Percentiles rank a stretch among this genome's conserved stretches.
Conservation (phyloP, 1,140 invertebrate genomes). For the Eueides isabella region DNA sequence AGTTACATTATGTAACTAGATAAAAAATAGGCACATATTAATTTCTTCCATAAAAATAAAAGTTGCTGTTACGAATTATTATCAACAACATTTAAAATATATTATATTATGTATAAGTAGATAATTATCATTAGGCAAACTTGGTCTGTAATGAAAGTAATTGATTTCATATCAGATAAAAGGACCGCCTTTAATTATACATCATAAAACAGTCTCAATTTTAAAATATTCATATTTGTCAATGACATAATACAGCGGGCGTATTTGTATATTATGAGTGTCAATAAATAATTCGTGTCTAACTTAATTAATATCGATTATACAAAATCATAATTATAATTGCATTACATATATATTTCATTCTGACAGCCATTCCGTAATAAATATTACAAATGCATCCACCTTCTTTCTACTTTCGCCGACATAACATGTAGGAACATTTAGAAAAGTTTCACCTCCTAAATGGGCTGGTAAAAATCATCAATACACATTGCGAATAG, state of each 20-base stretch:
- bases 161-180: slow-evolving; percentile 8
- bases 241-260: neutral
- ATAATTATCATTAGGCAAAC: neutral
- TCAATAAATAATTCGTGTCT: slow-evolving; percentile 2
- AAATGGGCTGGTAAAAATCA: slow-evolving; percentile 37
- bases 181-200: neutral
- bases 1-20: neutral
- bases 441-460: slow-evolving; percentile 37
- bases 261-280: neutral
- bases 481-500: slow-evolving; percentile 38
- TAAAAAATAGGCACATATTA: too few relatives aligned
- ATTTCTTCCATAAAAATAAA: too few relatives aligned
- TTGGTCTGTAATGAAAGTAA: neutral
- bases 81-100: too few relatives aligned
- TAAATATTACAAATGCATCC: neutral
- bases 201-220: slow-evolving; percentile 14
- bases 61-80: too few relatives aligned
- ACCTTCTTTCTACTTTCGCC: slow-evolving; percentile 21
- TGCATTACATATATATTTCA: slow-evolving; percentile 7
- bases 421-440: slow-evolving; percentile 19
- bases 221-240: neutral
- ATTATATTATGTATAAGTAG: too few relatives aligned
- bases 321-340: slow-evolving; percentile 8
- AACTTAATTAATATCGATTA: slow-evolving; percentile 15
- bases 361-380: neutral